Evolutionary conservation across 2,113 vertebrate genomes (phyloP).

Genomic region (Laterallus jamaicensis): DNA sequence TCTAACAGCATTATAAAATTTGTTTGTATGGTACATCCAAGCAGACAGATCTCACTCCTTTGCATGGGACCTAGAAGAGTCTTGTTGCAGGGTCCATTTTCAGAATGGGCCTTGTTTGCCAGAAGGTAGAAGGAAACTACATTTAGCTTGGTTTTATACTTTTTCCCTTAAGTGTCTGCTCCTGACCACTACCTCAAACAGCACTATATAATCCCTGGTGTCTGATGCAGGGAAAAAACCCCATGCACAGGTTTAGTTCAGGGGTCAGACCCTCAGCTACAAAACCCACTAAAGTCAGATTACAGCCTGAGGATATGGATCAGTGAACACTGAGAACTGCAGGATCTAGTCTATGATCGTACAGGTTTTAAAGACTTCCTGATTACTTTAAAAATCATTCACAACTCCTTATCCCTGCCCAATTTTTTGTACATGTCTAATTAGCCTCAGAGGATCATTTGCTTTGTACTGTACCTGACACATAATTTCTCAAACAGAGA

Average conservation of each 20-base stretch:
- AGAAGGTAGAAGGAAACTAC: neutral
- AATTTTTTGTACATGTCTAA: neutral
- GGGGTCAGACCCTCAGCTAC: neutral
- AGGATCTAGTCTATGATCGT: neutral
- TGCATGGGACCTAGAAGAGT: neutral
- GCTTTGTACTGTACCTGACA: neutral
- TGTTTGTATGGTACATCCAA: neutral
- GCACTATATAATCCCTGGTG: neutral
- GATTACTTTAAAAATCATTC: neutral
- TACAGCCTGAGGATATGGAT: neutral
- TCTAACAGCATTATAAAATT: neutral
- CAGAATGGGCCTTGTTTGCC: neutral
- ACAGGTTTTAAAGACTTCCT: neutral
- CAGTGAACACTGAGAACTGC: neutral
- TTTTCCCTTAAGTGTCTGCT: neutral
- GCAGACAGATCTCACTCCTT: neutral
- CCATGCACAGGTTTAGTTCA: accelerated
- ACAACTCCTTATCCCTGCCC: neutral
- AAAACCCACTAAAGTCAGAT: neutral
- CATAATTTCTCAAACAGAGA: conserved; percentile 24
- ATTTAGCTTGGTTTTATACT: neutral
- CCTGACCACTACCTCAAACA: neutral
- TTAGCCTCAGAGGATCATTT: conserved; percentile 12
- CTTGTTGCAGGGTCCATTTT: neutral
- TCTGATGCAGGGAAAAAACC: neutral